Base-by-base conservation (phyloP, 1,140 invertebrate genomes). In the Caerostris darwini region DNA sequence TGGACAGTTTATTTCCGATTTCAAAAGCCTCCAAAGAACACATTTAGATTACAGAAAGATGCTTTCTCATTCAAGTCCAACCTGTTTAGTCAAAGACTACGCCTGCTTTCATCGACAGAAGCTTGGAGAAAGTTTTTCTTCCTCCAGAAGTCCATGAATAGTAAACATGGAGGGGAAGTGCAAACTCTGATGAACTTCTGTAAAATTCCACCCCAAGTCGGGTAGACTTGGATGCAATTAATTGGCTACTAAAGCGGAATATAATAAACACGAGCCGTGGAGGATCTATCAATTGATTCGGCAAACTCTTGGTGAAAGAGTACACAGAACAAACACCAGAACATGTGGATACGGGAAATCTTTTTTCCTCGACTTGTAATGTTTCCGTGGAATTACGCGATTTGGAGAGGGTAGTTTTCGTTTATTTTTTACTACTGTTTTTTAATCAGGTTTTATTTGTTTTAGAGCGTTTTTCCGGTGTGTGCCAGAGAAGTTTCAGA, bases 61-160 rank as follows among this genome's bases (percentile, higher is more conserved):
- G 57, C 14, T 69, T 90, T 93, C 82, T 93, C 92, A 93, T 93
- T 93, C 71, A 87, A 93, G 64, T 87, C 92, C 82, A 93, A 92
- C 82, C 82, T 77, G 87, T 93, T 93, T 71, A 71, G 82, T 50
- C 83, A 93, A 86, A 86, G 92, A 93, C 85, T 93, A 59, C 82
- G 50, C 19, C 34, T 56, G 10, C 81, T 57, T 83, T 92, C 10
- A 87, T 12, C 7, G 59, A 85, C 69, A 67, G 67, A 10, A 6
- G 12, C 17, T 8, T 2, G 50, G n/a, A 58, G 61, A n/a, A 8
- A 57, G 57, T 50, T 61, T 85, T 77, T 91, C 59, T 92, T 64
- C 12, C 14, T 4, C 7, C 50, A 56, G 50, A 67, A 85, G 50
- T 67, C 83, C 92, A 93, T 87, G 92, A 93, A 87, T 93, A 93